These are phyloP conservation scores for Helogale parvula DNA, from an alignment of 2,113 vertebrate genomes.

Conservation along the genomic window DNA sequence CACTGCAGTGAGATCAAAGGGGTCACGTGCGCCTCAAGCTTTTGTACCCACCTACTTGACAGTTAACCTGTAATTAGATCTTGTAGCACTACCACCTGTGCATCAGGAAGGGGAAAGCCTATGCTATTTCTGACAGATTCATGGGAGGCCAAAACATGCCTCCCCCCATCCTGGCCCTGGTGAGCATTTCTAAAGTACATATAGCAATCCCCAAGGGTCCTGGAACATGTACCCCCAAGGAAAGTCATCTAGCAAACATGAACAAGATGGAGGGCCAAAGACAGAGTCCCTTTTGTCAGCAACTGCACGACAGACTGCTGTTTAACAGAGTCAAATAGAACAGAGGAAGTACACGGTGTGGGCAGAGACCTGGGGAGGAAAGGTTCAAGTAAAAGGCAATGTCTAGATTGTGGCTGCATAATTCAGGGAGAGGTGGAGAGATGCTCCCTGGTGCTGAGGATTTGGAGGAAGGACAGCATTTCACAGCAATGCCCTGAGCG, in stretches of 20 bases:
- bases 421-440: background rate
- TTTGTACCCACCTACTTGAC: background rate
- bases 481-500: background rate
- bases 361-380: background rate
- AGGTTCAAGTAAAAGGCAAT: background rate
- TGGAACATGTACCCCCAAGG: background rate
- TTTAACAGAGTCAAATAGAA: background rate
- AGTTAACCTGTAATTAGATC: background rate
- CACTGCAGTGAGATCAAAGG: background rate
- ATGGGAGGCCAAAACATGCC: background rate
- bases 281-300: background rate
- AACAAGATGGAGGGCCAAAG: background rate
- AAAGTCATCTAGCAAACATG: background rate
- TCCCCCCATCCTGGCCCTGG: background rate
- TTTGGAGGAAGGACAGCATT: background rate
- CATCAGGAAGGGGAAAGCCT: background rate
- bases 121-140: background rate
- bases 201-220: background rate
- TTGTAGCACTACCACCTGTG: background rate
- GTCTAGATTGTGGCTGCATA: background rate
- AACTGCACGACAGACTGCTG: background rate
- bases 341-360: background rate
- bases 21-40: background rate
- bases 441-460: background rate
- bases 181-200: background rate